Evolutionary conservation across 2,888 invertebrate species (phyloP).

Genomic region (Brassicogethes aeneus): DNA sequence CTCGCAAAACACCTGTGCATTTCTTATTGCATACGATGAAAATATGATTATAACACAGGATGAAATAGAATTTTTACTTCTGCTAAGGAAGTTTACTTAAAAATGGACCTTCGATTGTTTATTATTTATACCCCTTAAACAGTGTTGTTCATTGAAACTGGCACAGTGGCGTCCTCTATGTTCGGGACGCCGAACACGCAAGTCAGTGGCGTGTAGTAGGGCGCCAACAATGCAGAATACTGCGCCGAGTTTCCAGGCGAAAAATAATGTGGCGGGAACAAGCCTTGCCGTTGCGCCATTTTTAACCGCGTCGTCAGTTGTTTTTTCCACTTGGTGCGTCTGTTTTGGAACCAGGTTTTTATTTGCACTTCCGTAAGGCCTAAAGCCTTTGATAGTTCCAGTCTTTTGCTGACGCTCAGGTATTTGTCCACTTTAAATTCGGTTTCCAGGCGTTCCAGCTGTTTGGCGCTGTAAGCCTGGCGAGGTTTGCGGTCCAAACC

Average conservation of each 20-base stretch:
- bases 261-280: slow-evolving; percentile 63
- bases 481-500: slow-evolving; percentile 90
- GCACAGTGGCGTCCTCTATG: slow-evolving; percentile 33
- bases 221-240: slow-evolving; percentile 51
- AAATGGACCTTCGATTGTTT: too few relatives aligned
- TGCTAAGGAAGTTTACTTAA: too few relatives aligned
- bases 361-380: slow-evolving; percentile 91
- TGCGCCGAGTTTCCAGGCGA: slow-evolving; percentile 47
- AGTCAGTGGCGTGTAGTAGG: slow-evolving; percentile 51
- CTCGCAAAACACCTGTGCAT: too few relatives aligned
- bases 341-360: slow-evolving; percentile 88
- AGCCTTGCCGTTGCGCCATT: slow-evolving; percentile 78
- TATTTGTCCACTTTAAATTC: slow-evolving; percentile 97
- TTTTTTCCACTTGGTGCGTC: slow-evolving; percentile 96
- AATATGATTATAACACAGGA: too few relatives aligned
- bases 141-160: too few relatives aligned
- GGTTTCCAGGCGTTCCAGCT: slow-evolving; percentile 80
- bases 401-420: slow-evolving; percentile 87
- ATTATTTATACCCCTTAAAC: too few relatives aligned
- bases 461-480: slow-evolving; percentile 93
- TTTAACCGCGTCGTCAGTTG: slow-evolving; percentile 84
- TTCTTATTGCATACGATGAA: too few relatives aligned
- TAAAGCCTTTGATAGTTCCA: slow-evolving; percentile 84
- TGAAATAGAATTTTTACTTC: too few relatives aligned
- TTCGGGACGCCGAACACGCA: slow-evolving; percentile 52